Evolutionary conservation across 92 coral and sea anemone genomes (phyloP).

Genomic region (Heliopora coerulea): DNA sequence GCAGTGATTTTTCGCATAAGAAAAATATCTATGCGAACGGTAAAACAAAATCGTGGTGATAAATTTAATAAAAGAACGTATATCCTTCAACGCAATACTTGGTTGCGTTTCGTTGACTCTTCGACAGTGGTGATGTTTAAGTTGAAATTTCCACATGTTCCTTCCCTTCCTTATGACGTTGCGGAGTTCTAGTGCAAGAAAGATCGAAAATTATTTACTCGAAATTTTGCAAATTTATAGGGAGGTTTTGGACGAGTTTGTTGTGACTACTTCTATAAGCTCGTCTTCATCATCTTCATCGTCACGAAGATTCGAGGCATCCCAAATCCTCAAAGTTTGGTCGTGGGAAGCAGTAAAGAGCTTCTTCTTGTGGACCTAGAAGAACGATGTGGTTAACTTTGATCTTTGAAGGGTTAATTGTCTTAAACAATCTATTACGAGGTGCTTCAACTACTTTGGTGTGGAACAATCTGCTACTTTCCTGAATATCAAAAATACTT

Average conservation of each 20-base stretch:
- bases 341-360: conserved; percentile 74
- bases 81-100: too few species aligned
- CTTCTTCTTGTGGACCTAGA: conserved; percentile 64
- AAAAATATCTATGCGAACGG: too few species aligned
- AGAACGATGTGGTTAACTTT: background rate
- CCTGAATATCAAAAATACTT: too few species aligned
- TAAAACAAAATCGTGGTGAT: too few species aligned
- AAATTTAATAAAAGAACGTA: too few species aligned
- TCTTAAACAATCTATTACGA: too few species aligned
- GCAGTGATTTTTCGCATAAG: too few species aligned
- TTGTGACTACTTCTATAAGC: conserved; percentile 34
- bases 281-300: conserved; percentile 85
- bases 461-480: too few species aligned
- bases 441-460: too few species aligned
- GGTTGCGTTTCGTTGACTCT: too few species aligned
- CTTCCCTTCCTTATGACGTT: background rate
- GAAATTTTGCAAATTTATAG: background rate
- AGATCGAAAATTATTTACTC: background rate
- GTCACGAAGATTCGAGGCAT: conserved; percentile 79
- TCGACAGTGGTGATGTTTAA: background rate
- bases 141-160: too few species aligned
- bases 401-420: too few species aligned
- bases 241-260: background rate
- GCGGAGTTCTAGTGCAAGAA: conserved; percentile 1
- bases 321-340: conserved; percentile 72